Conservation (phyloP, 92 coral and sea anemone species). For the Paragorgia papillata region DNA sequence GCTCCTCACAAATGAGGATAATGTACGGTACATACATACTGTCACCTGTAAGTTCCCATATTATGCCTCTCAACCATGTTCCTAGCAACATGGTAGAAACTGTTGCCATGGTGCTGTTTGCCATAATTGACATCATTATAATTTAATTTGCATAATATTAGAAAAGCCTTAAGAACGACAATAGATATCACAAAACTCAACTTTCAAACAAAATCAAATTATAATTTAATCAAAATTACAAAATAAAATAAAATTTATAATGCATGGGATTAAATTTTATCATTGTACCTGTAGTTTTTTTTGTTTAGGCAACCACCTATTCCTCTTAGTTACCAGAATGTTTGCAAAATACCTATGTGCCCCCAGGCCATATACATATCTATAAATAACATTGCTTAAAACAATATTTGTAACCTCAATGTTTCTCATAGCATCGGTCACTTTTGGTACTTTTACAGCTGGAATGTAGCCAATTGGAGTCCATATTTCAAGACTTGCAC, state of each 20-base stretch:
- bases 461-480: slow-evolving; percentile 60
- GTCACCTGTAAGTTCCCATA: no score
- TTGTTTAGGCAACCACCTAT: slow-evolving; percentile 46
- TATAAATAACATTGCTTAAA: slow-evolving; percentile 33
- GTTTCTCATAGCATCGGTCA: slow-evolving; percentile 42
- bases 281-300: slow-evolving; percentile 43
- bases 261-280: not conserved
- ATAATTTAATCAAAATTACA: no score
- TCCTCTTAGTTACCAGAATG: slow-evolving; percentile 43
- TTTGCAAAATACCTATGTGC: slow-evolving; percentile 28
- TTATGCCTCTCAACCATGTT: no score
- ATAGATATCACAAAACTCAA: no score
- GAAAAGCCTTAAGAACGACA: no score
- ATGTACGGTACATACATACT: no score
- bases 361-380: not conserved
- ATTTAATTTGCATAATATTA: no score
- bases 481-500: slow-evolving; percentile 46
- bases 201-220: no score
- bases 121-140: no score
- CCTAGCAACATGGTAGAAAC: no score
- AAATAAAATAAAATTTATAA: no score
- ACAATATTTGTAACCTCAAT: slow-evolving; percentile 25
- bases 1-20: slow-evolving; percentile 15
- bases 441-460: slow-evolving; percentile 49
- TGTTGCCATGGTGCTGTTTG: no score